Evolutionary conservation across 2,113 vertebrate genomes (phyloP), one percentile per base, ranked within the genome.

Genomic region (Neodon shergylaensis): DNA sequence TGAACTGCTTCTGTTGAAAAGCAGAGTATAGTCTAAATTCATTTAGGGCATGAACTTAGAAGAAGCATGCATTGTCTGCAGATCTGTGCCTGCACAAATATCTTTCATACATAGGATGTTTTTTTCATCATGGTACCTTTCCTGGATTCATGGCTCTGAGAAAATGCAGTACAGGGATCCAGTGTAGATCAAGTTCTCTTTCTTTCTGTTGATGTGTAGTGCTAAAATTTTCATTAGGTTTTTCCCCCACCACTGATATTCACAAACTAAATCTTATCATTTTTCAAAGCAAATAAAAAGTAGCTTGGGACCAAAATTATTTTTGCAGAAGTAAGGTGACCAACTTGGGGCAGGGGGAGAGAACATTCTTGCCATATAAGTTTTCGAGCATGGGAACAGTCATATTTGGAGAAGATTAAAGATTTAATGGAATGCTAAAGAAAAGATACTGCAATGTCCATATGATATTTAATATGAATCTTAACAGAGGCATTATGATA

Each of bases 211-310:
- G 54, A 86, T 95, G 36, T 84, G 61, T 90, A 65, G 72, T 81
- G 44, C 79, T 87, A 84, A 95, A 74, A 79, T 97, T 91, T 72
- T 72, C 70, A 91, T 78, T 94, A 95, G 88, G 49, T 72, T 33
- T 33, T 90, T 85, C 70, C 52, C 76, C 81, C 47, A 94, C 90
- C 84, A 92, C 44, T 86, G 73, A 87, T 92, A 91, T 96, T 44
- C 94, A 91, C 21, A 87, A 63, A 94, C 76, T 91, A 95, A 95
- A 96, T 93, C 68, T 76, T 96, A 87, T 92, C 58, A 89, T 54
- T 95, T 92, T 66, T 89, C 73, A 95, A 95, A 91, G 65, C 58
- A 98, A 96, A 92, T 84, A 96, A 94, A 54, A 74, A 92, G 92
- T 96, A 90, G 61, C 44, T 95, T 96, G 36, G 92, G 73, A 95